Percentiles rank a stretch among this genome's conserved stretches.
Conservation (phyloP, 2,888 invertebrate genomes). For the Caenorhabditis imperialis region DNA sequence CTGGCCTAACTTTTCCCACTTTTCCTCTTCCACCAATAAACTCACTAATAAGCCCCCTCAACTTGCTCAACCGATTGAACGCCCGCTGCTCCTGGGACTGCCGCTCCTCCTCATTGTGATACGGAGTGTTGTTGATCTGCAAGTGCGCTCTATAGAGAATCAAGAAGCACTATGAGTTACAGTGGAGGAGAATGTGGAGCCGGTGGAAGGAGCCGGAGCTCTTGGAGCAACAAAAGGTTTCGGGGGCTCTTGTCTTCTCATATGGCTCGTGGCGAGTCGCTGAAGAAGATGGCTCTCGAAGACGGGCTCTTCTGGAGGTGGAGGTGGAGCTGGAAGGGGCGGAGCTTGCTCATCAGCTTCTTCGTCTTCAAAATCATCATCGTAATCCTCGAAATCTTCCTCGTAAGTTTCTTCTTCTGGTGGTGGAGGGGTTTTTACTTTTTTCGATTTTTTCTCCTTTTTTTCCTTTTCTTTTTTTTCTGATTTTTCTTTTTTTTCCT, state of each 20-base stretch:
- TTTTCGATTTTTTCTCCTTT: constrained; percentile 18
- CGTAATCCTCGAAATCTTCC: constrained; percentile 54
- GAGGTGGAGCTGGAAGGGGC: background rate
- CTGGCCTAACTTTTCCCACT: no score
- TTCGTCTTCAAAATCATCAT: constrained; percentile 49
- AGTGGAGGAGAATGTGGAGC: no score
- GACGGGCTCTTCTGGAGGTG: no score
- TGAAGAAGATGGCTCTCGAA: no score
- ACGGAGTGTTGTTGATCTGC: constrained; percentile 36
- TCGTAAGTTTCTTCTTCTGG: constrained; percentile 41
- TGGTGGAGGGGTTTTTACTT: constrained; percentile 22
- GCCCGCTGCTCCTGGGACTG: constrained; percentile 25
- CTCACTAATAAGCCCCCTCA: constrained; percentile 50
- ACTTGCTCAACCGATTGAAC: constrained; percentile 22
- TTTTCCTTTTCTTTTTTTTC: constrained; percentile 4
- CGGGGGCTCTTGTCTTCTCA: constrained; percentile 6
- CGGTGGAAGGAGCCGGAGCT: background rate
- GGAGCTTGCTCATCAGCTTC: constrained; percentile 14
- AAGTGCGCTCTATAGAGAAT: no score
- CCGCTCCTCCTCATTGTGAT: constrained; percentile 41
- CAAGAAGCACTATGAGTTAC: no score
- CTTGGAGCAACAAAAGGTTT: background rate
- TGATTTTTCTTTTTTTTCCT: constrained; percentile 11
- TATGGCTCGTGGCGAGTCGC: constrained; percentile 27
- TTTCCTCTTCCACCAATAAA: no score